Evolutionary conservation across 2,888 invertebrate species (phyloP), one percentile per base, ranked within the genome.

Genomic region (Xanthorhoe designata): DNA sequence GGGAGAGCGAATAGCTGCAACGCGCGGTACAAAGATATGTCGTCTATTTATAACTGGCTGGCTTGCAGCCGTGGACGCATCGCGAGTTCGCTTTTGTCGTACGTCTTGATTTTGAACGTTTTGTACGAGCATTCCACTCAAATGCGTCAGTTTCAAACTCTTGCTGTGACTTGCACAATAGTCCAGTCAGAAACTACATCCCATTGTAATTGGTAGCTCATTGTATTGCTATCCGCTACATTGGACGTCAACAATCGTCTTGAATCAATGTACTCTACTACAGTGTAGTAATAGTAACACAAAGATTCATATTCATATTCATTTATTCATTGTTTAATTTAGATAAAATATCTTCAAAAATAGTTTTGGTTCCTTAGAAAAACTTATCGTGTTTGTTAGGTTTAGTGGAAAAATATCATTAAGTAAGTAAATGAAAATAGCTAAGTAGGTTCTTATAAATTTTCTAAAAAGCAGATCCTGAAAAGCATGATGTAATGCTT

Each of bases 41-140:
- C 85, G 82, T 87, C 91, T 92, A 92, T 92, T 91, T 90, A 90
- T 92, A 92, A 83, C 85, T 76, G 84, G 79, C 79, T 82, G 85
- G 84, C 87, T 79, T 89, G 87, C 87, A 87, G 83, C 85, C 84
- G 81, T 74, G 83, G 80, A 80, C 84, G 85, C 87, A 84, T 83
- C 83, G 82, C 75, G 76, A 77, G 82, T 79, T 81, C 72, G 79
- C 80, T 84, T 86, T 84, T 84, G 85, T 85, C 82, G 78, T 82
- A 79, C 80, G 81, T 82, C 82, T 86, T 83, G 78, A 85, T 86
- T 87, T 85, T 85, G 83, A 82, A 86, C 82, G 81, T 81, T 82
- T 78, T 79, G 75, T 80, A 64, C 61, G 56, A 64, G 68, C 74
- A 74, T 77, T 77, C 75, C 73, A 65, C 71, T 75, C 53, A 65